A percentile compares a stretch with the other conserved stretches of the same genome.
These are phyloP conservation scores for Epinephelus awoara DNA, from an alignment of 2,797 vertebrate genomes.

Conservation along the genomic window DNA sequence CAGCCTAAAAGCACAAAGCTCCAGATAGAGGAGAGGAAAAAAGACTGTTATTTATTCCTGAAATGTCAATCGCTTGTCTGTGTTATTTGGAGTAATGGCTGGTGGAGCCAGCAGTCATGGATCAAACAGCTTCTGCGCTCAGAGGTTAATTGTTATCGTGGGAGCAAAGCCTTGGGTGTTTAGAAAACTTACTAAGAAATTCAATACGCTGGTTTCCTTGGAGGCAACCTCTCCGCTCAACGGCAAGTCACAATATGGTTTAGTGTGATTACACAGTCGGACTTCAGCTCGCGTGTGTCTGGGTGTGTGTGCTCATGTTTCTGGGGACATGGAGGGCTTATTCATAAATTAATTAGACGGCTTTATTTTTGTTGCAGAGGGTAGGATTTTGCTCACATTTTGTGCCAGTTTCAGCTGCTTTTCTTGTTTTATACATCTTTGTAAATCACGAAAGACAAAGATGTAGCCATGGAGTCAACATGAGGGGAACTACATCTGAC, in stretches of 20 bases:
- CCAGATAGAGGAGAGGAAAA: neutral
- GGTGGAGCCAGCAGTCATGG: constrained; percentile 63
- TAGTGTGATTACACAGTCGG: constrained; percentile 44
- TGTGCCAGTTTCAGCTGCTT: neutral
- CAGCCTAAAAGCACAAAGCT: constrained; percentile 4
- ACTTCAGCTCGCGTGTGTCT: neutral
- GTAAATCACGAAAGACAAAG: too few relatives aligned
- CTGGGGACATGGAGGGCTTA: neutral
- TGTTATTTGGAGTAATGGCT: constrained; percentile 71
- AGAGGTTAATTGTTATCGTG: constrained; percentile 80
- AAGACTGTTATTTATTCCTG: constrained; percentile 37
- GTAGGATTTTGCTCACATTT: neutral
- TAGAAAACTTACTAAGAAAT: constrained; percentile 64
- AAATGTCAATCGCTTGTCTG: constrained; percentile 66
- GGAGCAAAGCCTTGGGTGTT: constrained; percentile 69
- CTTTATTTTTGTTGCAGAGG: neutral
- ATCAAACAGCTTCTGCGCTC: constrained; percentile 67
- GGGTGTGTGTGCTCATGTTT: constrained; percentile 10
- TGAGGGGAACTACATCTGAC: too few relatives aligned
- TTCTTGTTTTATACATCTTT: too few relatives aligned
- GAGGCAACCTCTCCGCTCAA: constrained; percentile 46
- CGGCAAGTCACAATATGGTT: constrained; percentile 44
- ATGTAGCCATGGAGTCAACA: too few relatives aligned
- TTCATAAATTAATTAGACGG: constrained; percentile 29
- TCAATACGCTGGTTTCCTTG: constrained; percentile 61